Evolutionary conservation across 2,888 invertebrate genomes (phyloP), one percentile per base, ranked within the genome.

Genomic region (Cheilosia soror): DNA sequence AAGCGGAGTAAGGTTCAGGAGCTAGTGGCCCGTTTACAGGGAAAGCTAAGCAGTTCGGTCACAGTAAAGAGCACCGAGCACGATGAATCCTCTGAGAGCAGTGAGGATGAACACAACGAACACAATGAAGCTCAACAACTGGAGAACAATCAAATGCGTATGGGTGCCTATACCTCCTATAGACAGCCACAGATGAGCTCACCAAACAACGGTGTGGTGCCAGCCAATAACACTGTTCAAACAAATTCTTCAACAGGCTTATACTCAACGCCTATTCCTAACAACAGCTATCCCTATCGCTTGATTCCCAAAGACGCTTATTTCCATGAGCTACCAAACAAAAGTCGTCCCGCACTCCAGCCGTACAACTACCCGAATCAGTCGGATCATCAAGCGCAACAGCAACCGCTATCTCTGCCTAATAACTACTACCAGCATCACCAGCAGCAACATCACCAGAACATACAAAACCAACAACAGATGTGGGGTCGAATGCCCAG

Each of bases 241-340:
- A 58, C 76, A 13, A 81, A 44, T 49, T 77, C 76, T 7, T 37
- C 75, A 11, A 55, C 75, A 53, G 68, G 63, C 31, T 37, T 77
- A 6, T 81, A 85, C 37, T 81, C 85, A 1, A 85, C 76, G 0
- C 57, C 68, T 9, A 37, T 85, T 40, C 72, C 85, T 6, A 85
- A 85, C 68, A 85, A 85, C 44, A 81, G 49, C 31, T 85, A 81
- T 31, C 40, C 85, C 27, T 81, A 68, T 42, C 80, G 89, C 92
- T 92, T 93, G 88, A 92, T 94, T 66, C 94, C 94, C 11, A 94
- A 94, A 91, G 94, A 94, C 90, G 94, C 94, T 0, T 94, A 94
- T 89, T 94, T 94, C 88, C 94, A 94, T 88, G 94, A 94, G 75
- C 92, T 94, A 44, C 93, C 94, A 0, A 94, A 94, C 89, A 92